phyloP scores from a whole-genome alignment of 2,797 vertebrate genomes.

The Simalia tracyae region DNA sequence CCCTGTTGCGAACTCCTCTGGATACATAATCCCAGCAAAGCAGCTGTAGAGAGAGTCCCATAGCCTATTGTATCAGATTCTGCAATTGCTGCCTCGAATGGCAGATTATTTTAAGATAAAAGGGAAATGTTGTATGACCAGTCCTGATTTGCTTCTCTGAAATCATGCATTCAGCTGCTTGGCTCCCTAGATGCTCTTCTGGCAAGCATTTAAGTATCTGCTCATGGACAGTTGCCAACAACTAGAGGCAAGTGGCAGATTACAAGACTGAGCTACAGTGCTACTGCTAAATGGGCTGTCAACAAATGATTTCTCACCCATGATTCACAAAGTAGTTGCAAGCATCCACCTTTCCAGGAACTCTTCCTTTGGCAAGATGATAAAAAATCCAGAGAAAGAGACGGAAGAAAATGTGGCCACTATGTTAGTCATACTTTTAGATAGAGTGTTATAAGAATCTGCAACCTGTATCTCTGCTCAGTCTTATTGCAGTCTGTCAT shows the following conservation, averaged over 20 bases:
- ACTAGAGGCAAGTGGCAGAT: not conserved
- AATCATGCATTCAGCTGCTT: not conserved
- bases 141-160: not conserved
- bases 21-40: not conserved
- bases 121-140: not conserved
- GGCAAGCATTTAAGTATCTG: not conserved
- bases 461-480: not conserved
- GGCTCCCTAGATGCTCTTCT: not conserved
- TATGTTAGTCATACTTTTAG: not conserved
- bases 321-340: not conserved
- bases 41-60: not conserved
- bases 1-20: not conserved
- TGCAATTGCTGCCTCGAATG: not conserved
- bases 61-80: not conserved
- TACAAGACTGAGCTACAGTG: not conserved
- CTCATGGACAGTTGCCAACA: not conserved
- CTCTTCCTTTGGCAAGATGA: not conserved
- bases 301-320: not conserved
- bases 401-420: not conserved
- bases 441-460: not conserved
- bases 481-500: not conserved
- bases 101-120: not conserved
- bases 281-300: not conserved
- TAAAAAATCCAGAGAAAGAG: not conserved
- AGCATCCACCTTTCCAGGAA: not conserved